A percentile compares a stretch with the other conserved stretches of the same genome.
These are phyloP conservation scores for Chaetodon trifascialis DNA, from an alignment of 2,113 vertebrate genomes.

Conservation along the genomic window DNA sequence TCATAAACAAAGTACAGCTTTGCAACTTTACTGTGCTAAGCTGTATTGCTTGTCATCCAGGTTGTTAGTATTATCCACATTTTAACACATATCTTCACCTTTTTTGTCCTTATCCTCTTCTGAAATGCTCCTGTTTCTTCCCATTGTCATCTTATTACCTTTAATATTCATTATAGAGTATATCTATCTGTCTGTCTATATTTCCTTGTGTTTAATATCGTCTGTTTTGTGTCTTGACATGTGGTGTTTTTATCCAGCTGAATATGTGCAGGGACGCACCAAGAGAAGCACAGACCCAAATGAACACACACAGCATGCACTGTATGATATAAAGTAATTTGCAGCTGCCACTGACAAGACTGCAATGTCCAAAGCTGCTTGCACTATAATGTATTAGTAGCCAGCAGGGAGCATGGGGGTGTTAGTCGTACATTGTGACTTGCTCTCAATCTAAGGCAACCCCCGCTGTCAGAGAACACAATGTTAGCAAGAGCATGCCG, in stretches of 20 bases:
- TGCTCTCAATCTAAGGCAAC: slow-evolving; percentile 58
- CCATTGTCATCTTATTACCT: too few species aligned
- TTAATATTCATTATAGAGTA: too few species aligned
- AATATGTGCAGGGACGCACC: not conserved
- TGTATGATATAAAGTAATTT: slow-evolving; percentile 29
- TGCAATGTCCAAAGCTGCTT: slow-evolving; percentile 43
- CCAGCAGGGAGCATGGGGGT: slow-evolving; percentile 54
- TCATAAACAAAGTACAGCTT: not conserved
- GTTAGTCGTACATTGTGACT: slow-evolving; percentile 52
- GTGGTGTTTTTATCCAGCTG: not conserved
- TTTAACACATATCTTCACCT: not conserved
- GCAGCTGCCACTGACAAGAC: slow-evolving; percentile 33
- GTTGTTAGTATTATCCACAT: not conserved
- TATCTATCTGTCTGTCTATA: too few species aligned
- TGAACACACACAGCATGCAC: not conserved
- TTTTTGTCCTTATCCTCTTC: not conserved
- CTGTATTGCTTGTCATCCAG: not conserved
- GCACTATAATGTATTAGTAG: slow-evolving; percentile 49
- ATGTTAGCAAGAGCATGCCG: slow-evolving; percentile 61
- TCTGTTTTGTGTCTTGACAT: not conserved
- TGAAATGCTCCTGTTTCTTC: not conserved
- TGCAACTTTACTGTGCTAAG: not conserved
- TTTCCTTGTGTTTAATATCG: not conserved
- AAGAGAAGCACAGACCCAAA: not conserved
- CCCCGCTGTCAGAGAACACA: slow-evolving; percentile 53